These are phyloP conservation scores for Disparrhopalites patrizii DNA, from an alignment of 2,888 invertebrate genomes.

Conservation along the genomic window DNA sequence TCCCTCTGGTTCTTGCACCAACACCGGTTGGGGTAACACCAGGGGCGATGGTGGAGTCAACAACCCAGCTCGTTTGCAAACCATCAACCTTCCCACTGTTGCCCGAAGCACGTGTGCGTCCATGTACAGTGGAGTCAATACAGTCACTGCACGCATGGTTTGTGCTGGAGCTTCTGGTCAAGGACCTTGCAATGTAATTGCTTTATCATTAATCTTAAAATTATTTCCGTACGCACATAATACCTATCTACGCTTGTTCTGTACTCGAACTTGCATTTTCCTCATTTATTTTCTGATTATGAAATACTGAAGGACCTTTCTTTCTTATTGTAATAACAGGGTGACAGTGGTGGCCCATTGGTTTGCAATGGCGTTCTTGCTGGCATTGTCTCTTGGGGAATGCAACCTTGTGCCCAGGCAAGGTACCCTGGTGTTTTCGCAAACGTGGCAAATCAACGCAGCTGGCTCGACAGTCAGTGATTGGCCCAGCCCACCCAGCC, in stretches of 20 bases:
- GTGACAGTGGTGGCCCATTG: constrained; percentile 31
- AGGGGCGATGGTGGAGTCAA: constrained; percentile 24
- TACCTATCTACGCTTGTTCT: too few relatives aligned
- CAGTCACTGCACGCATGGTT: constrained; percentile 30
- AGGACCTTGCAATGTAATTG: constrained; percentile 31
- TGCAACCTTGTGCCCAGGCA: constrained; percentile 34
- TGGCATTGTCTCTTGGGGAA: constrained; percentile 37
- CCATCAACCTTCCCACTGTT: constrained; percentile 23
- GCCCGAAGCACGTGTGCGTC: constrained; percentile 18
- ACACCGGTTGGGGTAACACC: constrained; percentile 35
- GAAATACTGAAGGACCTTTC: too few relatives aligned
- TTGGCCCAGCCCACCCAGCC: too few relatives aligned
- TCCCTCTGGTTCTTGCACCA: constrained; percentile 26
- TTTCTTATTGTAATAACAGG: neutral
- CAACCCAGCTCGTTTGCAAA: constrained; percentile 27
- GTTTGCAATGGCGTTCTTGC: constrained; percentile 27
- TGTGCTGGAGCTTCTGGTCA: constrained; percentile 31
- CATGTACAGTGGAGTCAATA: constrained; percentile 27
- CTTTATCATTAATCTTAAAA: too few relatives aligned
- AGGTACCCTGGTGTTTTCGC: constrained; percentile 32
- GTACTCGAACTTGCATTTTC: too few relatives aligned
- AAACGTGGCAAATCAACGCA: constrained; percentile 13
- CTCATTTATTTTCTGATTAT: too few relatives aligned
- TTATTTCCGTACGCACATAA: too few relatives aligned
- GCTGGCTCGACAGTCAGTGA: constrained; percentile 18